Evolutionary conservation across 2,113 vertebrate genomes (phyloP), one percentile per base, ranked within the genome.

Genomic region (Callipepla squamata): DNA sequence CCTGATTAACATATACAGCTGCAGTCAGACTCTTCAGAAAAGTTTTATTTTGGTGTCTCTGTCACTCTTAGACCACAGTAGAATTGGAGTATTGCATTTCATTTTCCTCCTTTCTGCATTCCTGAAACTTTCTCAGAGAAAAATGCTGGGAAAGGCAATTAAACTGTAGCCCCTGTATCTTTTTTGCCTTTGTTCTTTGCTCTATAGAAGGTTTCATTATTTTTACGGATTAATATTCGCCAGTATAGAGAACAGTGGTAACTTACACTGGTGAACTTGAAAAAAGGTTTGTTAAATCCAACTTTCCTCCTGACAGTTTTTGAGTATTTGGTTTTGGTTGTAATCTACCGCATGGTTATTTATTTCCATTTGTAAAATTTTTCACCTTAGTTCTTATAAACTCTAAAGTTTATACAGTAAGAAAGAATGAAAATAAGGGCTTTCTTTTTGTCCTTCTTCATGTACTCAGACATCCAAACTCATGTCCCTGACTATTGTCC

Each of bases 271-370:
- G 34, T 80, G 86, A 93, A 88, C 65, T 76, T 82, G 76, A 90
- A 91, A 94, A 96, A 93, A 68, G 73, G 59, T 87, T 95, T 66
- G 69, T 68, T 91, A 82, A 89, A 89, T 53, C 45, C 77, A 22
- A 67, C n/a, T 58, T 91, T 85, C 70, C 25, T 93, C 50, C 57
- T 84, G 23, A 47, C 90, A 36, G 2, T 36, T 80, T 89, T 74
- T 62, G 45, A 74, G 55, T 36, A 62, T 57, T 59, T 76, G 42
- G 18, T 34, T 59, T 83, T 79, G 87, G 69, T 68, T 78, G 20
- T 57, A 90, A 89, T 90, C 53, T 82, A 53, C 58, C 44, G 66
- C 15, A 18, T 28, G 38, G 85, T n/a, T 85, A 66, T 89, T 95
- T 92, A 87, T 92, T 95, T 47, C 65, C 53, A 20, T 9, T 48